phyloP scores from a whole-genome alignment of 2,797 vertebrate species.

The Trichosurus vulpecula region DNA sequence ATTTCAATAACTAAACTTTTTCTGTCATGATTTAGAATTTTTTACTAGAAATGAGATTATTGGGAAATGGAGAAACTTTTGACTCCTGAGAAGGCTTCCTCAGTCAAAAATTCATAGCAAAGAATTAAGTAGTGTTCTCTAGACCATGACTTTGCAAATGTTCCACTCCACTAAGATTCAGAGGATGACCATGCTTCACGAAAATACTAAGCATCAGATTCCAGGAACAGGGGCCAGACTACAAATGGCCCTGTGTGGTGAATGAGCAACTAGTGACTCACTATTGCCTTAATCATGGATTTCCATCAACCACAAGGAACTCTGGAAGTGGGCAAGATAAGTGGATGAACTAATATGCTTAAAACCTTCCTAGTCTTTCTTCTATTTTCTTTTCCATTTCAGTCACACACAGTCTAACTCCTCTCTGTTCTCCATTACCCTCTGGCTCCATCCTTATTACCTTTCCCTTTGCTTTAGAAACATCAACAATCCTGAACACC shows the following conservation, averaged over 20 bases:
- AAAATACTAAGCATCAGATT: not conserved
- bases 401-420: not conserved
- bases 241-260: not conserved
- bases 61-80: not conserved
- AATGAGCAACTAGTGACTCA: not conserved
- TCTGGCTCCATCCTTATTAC: not conserved
- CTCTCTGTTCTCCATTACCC: not conserved
- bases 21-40: not conserved
- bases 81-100: not conserved
- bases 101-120: not conserved
- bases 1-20: not conserved
- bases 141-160: not conserved
- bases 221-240: not conserved
- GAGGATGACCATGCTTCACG: not conserved
- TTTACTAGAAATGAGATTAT: not conserved
- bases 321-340: not conserved
- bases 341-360: not conserved
- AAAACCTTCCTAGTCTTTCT: not conserved
- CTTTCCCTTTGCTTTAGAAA: not conserved
- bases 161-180: not conserved
- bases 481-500: not conserved
- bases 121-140: not conserved
- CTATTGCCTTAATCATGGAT: not conserved
- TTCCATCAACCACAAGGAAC: not conserved
- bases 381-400: not conserved